Percentiles rank a stretch among this genome's conserved stretches.
Evolutionary conservation across 2,888 invertebrate species (phyloP).

Genomic region (Bellardia pandia): DNA sequence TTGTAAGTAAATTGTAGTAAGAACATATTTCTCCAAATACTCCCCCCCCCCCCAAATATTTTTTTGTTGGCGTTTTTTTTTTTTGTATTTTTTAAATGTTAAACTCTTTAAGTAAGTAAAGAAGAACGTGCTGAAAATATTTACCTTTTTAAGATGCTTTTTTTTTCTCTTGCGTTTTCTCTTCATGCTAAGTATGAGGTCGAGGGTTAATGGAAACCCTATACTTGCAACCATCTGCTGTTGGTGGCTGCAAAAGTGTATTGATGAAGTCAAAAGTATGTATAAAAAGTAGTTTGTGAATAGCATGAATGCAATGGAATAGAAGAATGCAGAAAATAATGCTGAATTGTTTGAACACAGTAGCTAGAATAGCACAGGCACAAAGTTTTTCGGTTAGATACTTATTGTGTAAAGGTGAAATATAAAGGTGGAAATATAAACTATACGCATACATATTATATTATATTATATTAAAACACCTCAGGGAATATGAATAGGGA

Average conservation of each 20-base stretch:
- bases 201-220: conserved; percentile 50
- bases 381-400: conserved; percentile 35
- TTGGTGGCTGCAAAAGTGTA: conserved; percentile 20
- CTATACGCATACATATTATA: neutral
- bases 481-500: neutral
- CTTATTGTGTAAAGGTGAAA: conserved; percentile 36
- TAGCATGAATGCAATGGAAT: conserved; percentile 9
- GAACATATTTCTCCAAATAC: neutral
- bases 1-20: conserved; percentile 20
- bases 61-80: conserved; percentile 18
- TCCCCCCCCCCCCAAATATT: no score
- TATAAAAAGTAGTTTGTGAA: neutral
- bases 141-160: conserved; percentile 42
- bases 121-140: conserved; percentile 61
- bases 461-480: neutral
- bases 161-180: neutral
- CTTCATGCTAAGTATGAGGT: conserved; percentile 7
- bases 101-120: conserved; percentile 33
- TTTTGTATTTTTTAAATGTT: conserved; percentile 41
- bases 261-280: conserved; percentile 40
- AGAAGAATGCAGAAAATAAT: neutral
- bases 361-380: conserved; percentile 14
- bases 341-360: neutral
- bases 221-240: conserved; percentile 34
- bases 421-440: conserved; percentile 20